phyloP scores from a whole-genome alignment of 2,888 invertebrate species.

The Caenorhabditis wallacei region DNA sequence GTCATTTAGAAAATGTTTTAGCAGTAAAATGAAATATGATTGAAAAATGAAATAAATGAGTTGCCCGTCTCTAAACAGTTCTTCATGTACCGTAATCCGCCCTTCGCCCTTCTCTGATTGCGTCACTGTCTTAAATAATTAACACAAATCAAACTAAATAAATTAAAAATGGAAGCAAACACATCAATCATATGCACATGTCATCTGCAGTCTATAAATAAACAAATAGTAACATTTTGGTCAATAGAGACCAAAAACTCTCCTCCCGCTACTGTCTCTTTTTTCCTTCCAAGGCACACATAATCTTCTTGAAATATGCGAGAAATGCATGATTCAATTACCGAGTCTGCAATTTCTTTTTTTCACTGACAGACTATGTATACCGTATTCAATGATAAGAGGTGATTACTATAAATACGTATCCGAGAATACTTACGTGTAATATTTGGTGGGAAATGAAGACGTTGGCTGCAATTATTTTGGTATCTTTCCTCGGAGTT shows the following conservation, averaged over 20 bases:
- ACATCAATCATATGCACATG: slow-evolving; percentile 21
- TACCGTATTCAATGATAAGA: slow-evolving; percentile 8
- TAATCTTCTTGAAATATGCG: slow-evolving; percentile 39
- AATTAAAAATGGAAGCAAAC: slow-evolving; percentile 23
- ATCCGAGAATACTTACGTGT: not conserved
- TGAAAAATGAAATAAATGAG: not conserved
- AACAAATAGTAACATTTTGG: slow-evolving; percentile 19
- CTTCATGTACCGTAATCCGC: no score
- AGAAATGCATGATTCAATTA: slow-evolving; percentile 24
- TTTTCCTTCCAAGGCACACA: slow-evolving; percentile 2
- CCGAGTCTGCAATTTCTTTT: slow-evolving; percentile 29
- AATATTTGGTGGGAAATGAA: not conserved
- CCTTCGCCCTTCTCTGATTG: no score
- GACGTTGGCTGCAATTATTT: not conserved
- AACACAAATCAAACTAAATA: not conserved
- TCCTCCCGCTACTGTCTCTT: slow-evolving; percentile 21
- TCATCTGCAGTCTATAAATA: slow-evolving; percentile 16
- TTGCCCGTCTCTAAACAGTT: no score
- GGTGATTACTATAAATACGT: slow-evolving; percentile 31
- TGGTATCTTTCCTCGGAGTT: not conserved
- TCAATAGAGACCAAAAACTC: slow-evolving; percentile 33
- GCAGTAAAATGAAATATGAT: not conserved
- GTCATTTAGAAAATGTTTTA: not conserved
- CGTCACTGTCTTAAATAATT: no score
- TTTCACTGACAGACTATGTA: slow-evolving; percentile 29